Evolutionary conservation across 2,113 vertebrate species (phyloP).

Genomic region (Vulpes vulpes): DNA sequence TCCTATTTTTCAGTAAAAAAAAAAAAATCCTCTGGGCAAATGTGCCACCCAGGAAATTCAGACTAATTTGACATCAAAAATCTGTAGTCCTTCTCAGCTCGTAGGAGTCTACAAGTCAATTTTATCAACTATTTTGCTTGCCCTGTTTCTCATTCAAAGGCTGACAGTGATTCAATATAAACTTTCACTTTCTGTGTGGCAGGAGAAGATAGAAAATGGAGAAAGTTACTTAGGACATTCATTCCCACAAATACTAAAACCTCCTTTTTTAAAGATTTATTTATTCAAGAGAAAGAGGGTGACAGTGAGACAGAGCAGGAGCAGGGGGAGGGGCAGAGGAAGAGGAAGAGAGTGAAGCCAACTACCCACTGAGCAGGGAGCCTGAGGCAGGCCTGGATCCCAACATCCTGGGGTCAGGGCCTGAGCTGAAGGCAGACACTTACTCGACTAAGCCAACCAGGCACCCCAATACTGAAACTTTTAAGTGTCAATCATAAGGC

Average conservation of each 20-base stretch:
- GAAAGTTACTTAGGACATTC: background rate
- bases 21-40: background rate
- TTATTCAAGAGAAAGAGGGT: background rate
- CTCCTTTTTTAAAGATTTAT: background rate
- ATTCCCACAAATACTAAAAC: background rate
- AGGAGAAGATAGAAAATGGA: background rate
- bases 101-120: background rate
- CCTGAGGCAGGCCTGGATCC: background rate
- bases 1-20: background rate
- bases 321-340: background rate
- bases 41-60: background rate
- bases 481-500: background rate
- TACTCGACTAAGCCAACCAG: background rate
- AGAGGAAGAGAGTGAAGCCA: background rate
- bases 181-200: background rate
- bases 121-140: background rate
- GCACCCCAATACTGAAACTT: background rate
- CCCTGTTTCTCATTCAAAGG: background rate
- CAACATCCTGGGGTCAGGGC: background rate
- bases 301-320: background rate
- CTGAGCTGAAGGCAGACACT: background rate
- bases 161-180: constrained; percentile 7
- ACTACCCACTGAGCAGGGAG: background rate
- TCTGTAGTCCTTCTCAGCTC: background rate
- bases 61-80: background rate